phyloP scores from a whole-genome alignment of 2,797 vertebrate genomes.

The Lagorchestes hirsutus region DNA sequence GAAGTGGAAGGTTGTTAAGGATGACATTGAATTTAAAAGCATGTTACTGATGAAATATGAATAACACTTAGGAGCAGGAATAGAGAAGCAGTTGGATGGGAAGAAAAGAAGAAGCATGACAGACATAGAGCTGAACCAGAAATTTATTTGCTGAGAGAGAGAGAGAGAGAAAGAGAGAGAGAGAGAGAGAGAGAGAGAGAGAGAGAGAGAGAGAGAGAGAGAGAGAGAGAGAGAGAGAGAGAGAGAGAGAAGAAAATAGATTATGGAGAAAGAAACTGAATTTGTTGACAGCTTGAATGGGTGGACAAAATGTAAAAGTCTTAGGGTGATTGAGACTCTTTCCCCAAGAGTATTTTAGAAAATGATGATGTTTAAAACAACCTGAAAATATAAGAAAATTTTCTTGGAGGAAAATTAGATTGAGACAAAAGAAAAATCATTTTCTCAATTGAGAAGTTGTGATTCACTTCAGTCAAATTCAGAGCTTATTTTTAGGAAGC shows the following conservation, averaged over 20 bases:
- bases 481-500: neutral
- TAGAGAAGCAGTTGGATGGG: neutral
- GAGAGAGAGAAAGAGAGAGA: neutral
- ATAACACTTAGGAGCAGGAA: neutral
- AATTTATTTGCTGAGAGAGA: neutral
- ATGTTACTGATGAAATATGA: neutral
- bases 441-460: neutral
- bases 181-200: too few relatives aligned
- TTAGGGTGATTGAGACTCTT: neutral
- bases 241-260: neutral
- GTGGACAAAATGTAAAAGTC: neutral
- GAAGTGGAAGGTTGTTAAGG: neutral
- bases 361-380: neutral
- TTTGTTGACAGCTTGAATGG: neutral
- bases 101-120: neutral
- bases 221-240: too few relatives aligned
- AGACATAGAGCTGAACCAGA: neutral
- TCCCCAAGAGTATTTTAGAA: neutral
- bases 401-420: neutral
- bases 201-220: too few relatives aligned
- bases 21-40: neutral
- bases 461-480: neutral
- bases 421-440: neutral
- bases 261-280: neutral
- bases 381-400: neutral